A percentile compares a stretch with the other conserved stretches of the same genome.
phyloP scores from a whole-genome alignment of 2,888 invertebrate genomes.

The Gymnosoma rotundatum region DNA sequence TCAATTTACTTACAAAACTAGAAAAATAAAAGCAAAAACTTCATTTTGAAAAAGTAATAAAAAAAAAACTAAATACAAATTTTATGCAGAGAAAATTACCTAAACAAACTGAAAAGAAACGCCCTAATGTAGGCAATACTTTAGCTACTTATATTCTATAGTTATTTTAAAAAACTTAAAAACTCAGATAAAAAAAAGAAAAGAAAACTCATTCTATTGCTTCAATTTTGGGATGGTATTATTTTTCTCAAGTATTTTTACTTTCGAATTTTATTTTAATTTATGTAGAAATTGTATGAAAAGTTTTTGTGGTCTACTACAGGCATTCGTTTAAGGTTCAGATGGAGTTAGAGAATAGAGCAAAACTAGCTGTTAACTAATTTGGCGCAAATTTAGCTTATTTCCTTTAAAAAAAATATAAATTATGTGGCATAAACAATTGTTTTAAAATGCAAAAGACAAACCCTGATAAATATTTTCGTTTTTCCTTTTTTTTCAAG shows the following conservation, averaged over 20 bases:
- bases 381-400: conserved; percentile 72
- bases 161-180: not conserved
- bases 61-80: conserved; percentile 59
- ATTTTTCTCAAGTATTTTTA: conserved; percentile 38
- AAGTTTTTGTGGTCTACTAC: conserved; percentile 7
- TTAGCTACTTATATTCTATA: not conserved
- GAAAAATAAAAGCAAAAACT: conserved; percentile 34
- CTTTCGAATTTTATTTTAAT: conserved; percentile 19
- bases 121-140: conserved; percentile 57
- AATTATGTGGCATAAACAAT: conserved; percentile 49
- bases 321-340: not conserved
- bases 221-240: conserved; percentile 44
- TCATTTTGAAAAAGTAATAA: conserved; percentile 49
- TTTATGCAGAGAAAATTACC: conserved; percentile 62
- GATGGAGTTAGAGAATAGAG: not conserved
- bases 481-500: not conserved
- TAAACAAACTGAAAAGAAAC: conserved; percentile 54
- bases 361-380: conserved; percentile 64
- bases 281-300: conserved; percentile 4
- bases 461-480: conserved; percentile 62
- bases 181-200: not conserved
- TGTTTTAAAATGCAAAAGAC: conserved; percentile 64
- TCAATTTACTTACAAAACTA: conserved; percentile 51
- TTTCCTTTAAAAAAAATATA: conserved; percentile 60
- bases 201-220: not conserved